These are phyloP conservation scores for Xestoiulus laeticollis DNA, from an alignment of 2,888 invertebrate species.

Conservation along the genomic window DNA sequence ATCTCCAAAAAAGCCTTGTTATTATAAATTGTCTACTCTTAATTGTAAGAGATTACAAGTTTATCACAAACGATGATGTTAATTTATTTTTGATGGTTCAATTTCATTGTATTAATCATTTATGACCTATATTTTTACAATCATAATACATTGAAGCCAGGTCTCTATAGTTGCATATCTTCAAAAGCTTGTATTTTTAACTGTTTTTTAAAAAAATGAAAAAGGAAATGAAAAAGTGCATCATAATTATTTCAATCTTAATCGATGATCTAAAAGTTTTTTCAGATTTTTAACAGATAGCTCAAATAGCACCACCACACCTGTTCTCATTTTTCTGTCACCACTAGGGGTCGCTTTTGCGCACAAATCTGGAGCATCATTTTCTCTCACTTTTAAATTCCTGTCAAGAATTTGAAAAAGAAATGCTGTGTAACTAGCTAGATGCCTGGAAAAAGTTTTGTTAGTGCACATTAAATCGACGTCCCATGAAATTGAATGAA, in stretches of 20 bases:
- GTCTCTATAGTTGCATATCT: background rate
- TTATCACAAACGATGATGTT: background rate
- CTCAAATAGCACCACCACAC: background rate
- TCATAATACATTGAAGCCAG: background rate
- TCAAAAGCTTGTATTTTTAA: background rate
- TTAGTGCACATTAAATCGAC: background rate
- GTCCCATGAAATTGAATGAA: constrained; percentile 30
- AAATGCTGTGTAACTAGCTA: constrained; percentile 17
- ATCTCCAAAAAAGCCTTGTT: background rate
- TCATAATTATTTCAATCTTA: background rate
- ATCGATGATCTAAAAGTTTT: background rate
- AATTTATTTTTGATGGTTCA: background rate
- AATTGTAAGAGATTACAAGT: background rate
- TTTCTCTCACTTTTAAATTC: background rate
- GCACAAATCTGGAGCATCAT: background rate
- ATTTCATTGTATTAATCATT: background rate
- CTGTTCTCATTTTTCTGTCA: background rate
- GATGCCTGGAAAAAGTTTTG: background rate
- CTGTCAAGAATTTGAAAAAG: background rate
- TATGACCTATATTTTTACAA: background rate
- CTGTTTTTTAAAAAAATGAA: background rate
- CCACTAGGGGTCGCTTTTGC: constrained; percentile 5
- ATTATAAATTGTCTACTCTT: background rate
- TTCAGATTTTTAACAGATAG: background rate
- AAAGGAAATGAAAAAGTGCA: background rate